These are phyloP conservation scores for Chiridota heheva DNA, from an alignment of 35 echinoderm and acorn worm genomes.

Conservation along the genomic window DNA sequence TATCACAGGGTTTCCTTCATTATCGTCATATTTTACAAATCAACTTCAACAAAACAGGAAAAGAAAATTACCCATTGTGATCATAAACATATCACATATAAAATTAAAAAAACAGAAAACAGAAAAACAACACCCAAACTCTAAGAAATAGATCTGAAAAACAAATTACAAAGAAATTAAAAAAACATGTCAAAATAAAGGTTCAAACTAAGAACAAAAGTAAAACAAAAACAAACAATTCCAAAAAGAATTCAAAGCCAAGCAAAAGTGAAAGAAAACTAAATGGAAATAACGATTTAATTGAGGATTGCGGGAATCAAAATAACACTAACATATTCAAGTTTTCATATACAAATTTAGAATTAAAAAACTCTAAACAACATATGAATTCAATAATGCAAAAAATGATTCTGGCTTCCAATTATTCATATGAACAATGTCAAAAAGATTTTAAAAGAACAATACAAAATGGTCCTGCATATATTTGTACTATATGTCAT, in stretches of 20 bases:
- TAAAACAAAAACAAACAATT: not conserved
- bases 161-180: not conserved
- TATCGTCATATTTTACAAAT: constrained; percentile 32
- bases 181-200: not conserved
- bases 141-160: no score
- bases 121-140: not conserved
- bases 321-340: not conserved
- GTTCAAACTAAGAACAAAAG: not conserved
- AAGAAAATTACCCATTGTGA: not conserved
- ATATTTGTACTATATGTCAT: constrained; percentile 15
- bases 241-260: not conserved
- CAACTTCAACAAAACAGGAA: not conserved
- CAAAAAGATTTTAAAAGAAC: not conserved
- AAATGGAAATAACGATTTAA: not conserved
- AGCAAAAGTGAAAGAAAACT: not conserved
- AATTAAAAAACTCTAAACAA: not conserved
- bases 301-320: not conserved
- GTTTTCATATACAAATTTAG: not conserved
- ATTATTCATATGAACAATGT: not conserved
- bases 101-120: not conserved
- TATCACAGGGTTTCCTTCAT: not conserved
- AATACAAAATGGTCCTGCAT: constrained; percentile 1
- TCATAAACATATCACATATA: not conserved
- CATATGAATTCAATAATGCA: not conserved
- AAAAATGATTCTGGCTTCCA: not conserved